Conservation (phyloP, 1,140 invertebrate genomes). For the Melitaea cinxia region DNA sequence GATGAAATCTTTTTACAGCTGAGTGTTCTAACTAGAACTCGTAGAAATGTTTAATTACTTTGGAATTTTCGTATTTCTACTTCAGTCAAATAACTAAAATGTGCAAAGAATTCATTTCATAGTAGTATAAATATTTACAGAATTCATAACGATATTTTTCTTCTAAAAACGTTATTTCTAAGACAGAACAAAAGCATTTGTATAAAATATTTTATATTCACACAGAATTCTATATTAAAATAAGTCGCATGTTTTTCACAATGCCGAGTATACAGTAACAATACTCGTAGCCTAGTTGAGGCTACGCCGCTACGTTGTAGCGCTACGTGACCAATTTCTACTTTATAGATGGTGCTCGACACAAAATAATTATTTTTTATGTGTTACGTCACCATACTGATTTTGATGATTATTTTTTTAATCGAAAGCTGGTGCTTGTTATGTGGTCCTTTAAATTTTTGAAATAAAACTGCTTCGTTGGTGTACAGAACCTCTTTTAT, state of each 20-base stretch:
- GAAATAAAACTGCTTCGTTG: no score
- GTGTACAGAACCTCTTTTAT: no score
- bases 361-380: no score
- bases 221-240: constrained; percentile 4
- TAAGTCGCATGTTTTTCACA: constrained; percentile 11
- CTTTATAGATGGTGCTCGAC: constrained; percentile 44
- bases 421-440: no score
- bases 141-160: background rate
- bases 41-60: constrained; percentile 1
- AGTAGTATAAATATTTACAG: background rate
- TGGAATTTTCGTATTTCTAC: background rate
- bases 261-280: background rate
- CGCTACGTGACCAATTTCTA: constrained; percentile 44
- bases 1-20: constrained; percentile 17
- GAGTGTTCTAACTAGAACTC: constrained; percentile 1
- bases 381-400: no score
- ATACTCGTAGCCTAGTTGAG: constrained; percentile 45
- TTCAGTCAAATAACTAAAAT: background rate
- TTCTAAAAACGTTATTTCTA: background rate
- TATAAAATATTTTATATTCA: constrained; percentile 2
- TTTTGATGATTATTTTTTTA: no score
- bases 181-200: background rate
- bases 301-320: constrained; percentile 49
- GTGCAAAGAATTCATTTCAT: background rate
- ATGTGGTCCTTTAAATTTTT: no score